Conservation (phyloP, 2,113 vertebrate species). For the Cyanoramphus novaezelandiae region DNA sequence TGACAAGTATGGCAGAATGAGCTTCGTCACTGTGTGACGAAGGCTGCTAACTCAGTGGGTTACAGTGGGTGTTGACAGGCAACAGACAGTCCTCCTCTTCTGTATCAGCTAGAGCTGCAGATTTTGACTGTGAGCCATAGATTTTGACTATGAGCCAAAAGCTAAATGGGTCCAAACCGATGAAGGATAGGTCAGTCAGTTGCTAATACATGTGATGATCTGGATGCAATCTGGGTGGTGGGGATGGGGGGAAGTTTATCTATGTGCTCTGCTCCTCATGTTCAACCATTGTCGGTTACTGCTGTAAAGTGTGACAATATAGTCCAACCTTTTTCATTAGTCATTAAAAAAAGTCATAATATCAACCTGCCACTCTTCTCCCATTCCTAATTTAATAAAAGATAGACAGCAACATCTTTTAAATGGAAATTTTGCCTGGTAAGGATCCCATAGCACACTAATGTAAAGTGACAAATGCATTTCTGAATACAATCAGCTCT, state of each 20-base stretch:
- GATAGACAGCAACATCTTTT: background rate
- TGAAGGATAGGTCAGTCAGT: background rate
- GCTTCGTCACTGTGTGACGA: background rate
- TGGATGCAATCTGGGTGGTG: background rate
- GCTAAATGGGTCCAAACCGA: background rate
- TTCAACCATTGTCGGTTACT: background rate
- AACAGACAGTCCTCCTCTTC: background rate
- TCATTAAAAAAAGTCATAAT: background rate
- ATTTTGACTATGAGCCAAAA: slow-evolving; percentile 31
- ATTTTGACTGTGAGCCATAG: slow-evolving; percentile 2
- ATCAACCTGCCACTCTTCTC: background rate
- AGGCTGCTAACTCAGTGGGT: background rate
- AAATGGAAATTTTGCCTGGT: background rate
- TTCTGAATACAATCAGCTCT: background rate
- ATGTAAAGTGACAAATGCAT: background rate
- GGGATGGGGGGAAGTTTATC: background rate
- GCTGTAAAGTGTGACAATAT: background rate
- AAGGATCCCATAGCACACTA: background rate
- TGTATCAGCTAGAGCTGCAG: background rate
- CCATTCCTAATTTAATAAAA: background rate
- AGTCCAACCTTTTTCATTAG: background rate
- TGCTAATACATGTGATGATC: background rate
- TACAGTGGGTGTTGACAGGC: background rate
- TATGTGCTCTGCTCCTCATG: background rate
- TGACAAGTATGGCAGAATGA: background rate